phyloP scores from a whole-genome alignment of 2,113 vertebrate species.

The Anarhynchus alexandrinus region DNA sequence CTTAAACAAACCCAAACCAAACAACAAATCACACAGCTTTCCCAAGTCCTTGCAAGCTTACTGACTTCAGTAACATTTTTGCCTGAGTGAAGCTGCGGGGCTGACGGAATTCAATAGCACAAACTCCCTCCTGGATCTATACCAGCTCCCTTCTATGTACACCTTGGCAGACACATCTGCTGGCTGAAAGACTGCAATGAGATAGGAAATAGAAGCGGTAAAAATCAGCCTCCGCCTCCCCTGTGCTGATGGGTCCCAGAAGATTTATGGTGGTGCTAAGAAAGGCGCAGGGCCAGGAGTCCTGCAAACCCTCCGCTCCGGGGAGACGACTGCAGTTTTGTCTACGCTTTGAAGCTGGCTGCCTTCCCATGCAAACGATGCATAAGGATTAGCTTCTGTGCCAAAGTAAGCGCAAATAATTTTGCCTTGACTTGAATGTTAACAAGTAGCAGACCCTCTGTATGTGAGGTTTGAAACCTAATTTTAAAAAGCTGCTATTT shows the following conservation, averaged over 20 bases:
- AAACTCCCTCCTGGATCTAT: neutral
- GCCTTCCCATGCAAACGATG: conserved; percentile 7
- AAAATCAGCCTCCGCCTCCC: neutral
- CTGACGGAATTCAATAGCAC: conserved; percentile 24
- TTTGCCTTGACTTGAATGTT: conserved; percentile 21
- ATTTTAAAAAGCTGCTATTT: neutral
- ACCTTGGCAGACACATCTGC: conserved; percentile 19
- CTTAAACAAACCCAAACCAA: neutral
- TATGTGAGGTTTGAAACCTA: neutral
- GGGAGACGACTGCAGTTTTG: neutral
- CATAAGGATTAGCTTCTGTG: neutral
- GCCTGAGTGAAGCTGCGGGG: neutral
- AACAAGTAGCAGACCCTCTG: neutral
- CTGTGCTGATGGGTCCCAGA: neutral
- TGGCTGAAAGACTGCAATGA: neutral
- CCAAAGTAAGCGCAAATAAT: conserved; percentile 21
- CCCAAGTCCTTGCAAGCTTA: neutral
- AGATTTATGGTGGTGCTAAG: neutral
- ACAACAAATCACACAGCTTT: neutral
- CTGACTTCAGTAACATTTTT: neutral
- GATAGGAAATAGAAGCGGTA: neutral
- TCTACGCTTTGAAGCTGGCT: neutral
- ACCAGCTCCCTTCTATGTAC: neutral
- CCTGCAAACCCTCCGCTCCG: neutral
- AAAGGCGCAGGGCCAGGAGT: neutral